Percentiles rank a stretch among this genome's conserved stretches.
Evolutionary conservation across 2,113 vertebrate genomes (phyloP).

Genomic region (Callipepla squamata): DNA sequence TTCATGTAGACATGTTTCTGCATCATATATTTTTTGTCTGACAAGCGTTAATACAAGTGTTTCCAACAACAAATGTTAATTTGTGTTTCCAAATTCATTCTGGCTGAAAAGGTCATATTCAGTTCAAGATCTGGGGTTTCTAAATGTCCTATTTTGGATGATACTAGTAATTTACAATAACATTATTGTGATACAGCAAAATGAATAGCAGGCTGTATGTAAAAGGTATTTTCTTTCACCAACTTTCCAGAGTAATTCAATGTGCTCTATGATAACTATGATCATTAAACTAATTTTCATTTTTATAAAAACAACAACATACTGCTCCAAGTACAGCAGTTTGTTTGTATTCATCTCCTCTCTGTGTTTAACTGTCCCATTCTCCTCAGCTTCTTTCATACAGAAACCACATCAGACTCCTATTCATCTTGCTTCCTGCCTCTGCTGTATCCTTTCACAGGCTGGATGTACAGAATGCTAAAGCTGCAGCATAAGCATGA

Average conservation of each 20-base stretch:
- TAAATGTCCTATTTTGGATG: not conserved
- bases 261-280: not conserved
- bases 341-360: not conserved
- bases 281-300: not conserved
- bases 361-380: not conserved
- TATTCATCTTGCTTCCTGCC: constrained; percentile 40
- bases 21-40: not conserved
- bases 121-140: not conserved
- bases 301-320: not conserved
- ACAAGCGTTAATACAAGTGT: not conserved
- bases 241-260: not conserved
- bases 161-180: not conserved
- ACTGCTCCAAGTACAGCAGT: not conserved
- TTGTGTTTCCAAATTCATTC: not conserved
- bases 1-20: not conserved
- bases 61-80: no score
- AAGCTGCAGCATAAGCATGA: not conserved
- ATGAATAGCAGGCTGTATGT: not conserved
- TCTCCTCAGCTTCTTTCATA: constrained; percentile 17
- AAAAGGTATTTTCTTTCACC: not conserved
- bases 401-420: not conserved
- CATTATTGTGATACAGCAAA: not conserved
- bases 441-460: not conserved
- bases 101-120: not conserved
- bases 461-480: not conserved